phyloP scores from a whole-genome alignment of 2,888 invertebrate genomes.

The Tetrapedia diversipes region DNA sequence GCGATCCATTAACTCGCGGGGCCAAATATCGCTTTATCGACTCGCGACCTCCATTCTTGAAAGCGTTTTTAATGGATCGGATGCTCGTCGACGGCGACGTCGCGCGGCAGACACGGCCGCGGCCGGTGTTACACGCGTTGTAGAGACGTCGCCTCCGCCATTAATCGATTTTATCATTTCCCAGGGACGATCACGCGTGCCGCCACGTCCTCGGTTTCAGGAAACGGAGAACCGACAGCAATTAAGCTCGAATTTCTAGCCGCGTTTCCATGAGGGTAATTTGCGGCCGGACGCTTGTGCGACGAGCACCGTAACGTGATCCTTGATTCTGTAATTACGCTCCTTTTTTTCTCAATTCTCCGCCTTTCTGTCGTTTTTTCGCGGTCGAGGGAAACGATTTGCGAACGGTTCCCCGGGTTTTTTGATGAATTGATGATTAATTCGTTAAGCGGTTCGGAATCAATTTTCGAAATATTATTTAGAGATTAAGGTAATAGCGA shows the following conservation, averaged over 20 bases:
- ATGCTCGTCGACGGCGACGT: conserved; percentile 20
- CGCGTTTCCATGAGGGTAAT: conserved; percentile 3
- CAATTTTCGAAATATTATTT: neutral
- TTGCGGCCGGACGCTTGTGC: neutral
- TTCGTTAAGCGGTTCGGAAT: no score
- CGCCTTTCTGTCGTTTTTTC: no score
- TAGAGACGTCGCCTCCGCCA: neutral
- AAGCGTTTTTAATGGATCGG: conserved; percentile 69
- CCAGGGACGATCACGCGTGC: neutral
- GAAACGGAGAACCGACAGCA: conserved; percentile 9
- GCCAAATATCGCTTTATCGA: conserved; percentile 64
- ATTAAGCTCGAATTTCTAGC: conserved; percentile 5
- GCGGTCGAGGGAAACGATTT: neutral
- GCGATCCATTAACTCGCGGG: conserved; percentile 57
- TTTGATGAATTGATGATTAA: neutral
- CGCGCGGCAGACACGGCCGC: no score
- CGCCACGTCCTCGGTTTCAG: neutral
- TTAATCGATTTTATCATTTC: conserved; percentile 54
- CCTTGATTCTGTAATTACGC: conserved; percentile 18
- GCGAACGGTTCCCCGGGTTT: neutral
- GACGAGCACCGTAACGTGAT: conserved; percentile 22
- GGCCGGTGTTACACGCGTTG: no score
- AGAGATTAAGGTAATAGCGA: no score
- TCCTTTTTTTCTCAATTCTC: neutral
- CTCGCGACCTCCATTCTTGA: conserved; percentile 55